Conservation (phyloP, 2,797 vertebrate genomes). For the Loriculus beryllinus region DNA sequence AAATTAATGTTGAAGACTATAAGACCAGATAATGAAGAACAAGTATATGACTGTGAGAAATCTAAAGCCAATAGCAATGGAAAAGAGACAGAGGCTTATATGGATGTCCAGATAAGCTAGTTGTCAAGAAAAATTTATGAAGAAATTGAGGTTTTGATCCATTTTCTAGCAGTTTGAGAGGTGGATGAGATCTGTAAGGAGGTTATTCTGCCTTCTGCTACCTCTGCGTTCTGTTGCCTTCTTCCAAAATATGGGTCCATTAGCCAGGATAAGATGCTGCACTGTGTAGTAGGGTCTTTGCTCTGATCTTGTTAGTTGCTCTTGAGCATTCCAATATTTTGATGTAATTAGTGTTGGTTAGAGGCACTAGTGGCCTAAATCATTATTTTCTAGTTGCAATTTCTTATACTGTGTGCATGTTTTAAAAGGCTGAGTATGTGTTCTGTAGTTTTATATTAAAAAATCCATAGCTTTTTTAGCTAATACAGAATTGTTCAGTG, state of each 20-base stretch:
- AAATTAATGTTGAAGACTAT: not conserved
- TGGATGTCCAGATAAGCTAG: not conserved
- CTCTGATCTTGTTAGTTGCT: not conserved
- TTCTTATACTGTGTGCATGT: not conserved
- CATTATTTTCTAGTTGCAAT: not conserved
- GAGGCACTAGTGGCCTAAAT: not conserved
- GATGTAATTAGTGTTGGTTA: not conserved
- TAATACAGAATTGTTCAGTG: not conserved
- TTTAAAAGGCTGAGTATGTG: not conserved
- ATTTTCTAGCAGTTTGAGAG: not conserved
- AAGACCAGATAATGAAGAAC: not conserved
- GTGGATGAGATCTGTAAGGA: not conserved
- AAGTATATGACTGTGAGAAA: not conserved
- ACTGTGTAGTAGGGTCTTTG: not conserved
- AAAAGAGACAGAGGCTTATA: not conserved
- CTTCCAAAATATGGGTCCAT: not conserved
- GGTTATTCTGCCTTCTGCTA: not conserved
- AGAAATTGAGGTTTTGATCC: not conserved
- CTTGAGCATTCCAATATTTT: not conserved
- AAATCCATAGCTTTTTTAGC: slow-evolving; percentile 18
- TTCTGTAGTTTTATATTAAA: not conserved
- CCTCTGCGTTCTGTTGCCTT: not conserved
- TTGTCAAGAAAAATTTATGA: not conserved
- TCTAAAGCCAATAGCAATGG: not conserved
- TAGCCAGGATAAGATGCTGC: not conserved